A percentile compares a stretch with the other conserved stretches of the same genome.
Evolutionary conservation across 1,140 invertebrate genomes (phyloP).

Genomic region (Drosophila ercepeae): DNA sequence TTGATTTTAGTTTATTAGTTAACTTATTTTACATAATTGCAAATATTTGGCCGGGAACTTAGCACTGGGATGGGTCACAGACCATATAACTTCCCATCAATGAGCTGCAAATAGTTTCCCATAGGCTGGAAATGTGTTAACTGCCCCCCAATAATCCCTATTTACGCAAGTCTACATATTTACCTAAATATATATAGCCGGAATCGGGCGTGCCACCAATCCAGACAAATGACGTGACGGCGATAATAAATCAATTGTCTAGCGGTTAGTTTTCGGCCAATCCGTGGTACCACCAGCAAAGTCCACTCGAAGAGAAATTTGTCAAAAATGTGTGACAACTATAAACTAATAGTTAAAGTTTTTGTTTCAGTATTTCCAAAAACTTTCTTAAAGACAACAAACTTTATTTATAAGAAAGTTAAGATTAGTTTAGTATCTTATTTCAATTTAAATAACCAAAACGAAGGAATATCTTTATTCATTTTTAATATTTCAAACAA

Average conservation of each 20-base stretch:
- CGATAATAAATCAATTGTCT: conserved; percentile 74
- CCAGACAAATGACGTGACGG: conserved; percentile 50
- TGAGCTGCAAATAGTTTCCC: conserved; percentile 17
- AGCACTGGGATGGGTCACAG: conserved; percentile 24
- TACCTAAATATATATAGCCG: neutral
- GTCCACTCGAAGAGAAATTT: conserved; percentile 9
- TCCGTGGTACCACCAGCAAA: conserved; percentile 24
- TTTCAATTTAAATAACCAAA: too few species aligned
- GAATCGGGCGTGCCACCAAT: conserved; percentile 6
- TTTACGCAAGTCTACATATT: conserved; percentile 43
- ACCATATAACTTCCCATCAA: conserved; percentile 30
- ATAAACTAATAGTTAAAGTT: too few species aligned
- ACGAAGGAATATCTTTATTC: too few species aligned
- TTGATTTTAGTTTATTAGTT: conserved; percentile 22
- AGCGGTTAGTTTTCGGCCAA: conserved; percentile 54
- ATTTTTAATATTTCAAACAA: too few species aligned
- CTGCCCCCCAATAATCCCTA: conserved; percentile 10
- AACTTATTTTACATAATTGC: conserved; percentile 3
- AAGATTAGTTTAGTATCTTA: too few species aligned
- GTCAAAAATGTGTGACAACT: neutral
- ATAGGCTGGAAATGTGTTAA: conserved; percentile 41
- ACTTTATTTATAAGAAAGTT: too few species aligned
- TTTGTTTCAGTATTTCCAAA: too few species aligned
- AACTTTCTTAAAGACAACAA: neutral
- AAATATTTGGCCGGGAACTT: conserved; percentile 46